Evolutionary conservation across 2,888 invertebrate genomes (phyloP).

Genomic region (Helicoverpa assulta): DNA sequence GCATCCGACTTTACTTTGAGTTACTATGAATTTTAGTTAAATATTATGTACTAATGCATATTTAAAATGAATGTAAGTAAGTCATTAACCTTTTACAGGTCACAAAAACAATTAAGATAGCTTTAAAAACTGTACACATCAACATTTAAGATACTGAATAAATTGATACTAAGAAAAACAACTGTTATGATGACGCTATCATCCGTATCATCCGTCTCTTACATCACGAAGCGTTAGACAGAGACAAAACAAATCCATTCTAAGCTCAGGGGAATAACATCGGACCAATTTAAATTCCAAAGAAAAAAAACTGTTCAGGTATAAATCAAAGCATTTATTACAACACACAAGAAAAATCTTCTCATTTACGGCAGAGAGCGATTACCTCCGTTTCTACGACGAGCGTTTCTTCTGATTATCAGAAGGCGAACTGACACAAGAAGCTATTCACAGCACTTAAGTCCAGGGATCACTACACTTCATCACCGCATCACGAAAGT

Average conservation of each 20-base stretch:
- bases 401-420: slow-evolving; percentile 25
- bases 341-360: slow-evolving; percentile 22
- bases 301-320: slow-evolving; percentile 27
- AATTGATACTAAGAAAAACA: slow-evolving; percentile 34
- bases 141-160: slow-evolving; percentile 8
- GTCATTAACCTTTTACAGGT: not conserved
- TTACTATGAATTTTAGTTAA: too few species aligned
- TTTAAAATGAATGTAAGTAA: too few species aligned
- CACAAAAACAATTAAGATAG: not conserved
- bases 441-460: slow-evolving; percentile 65
- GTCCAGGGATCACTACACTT: slow-evolving; percentile 56
- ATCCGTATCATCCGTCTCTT: slow-evolving; percentile 29
- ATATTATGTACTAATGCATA: too few species aligned
- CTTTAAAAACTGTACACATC: not conserved
- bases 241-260: slow-evolving; percentile 38
- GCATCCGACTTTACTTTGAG: too few species aligned
- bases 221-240: slow-evolving; percentile 27
- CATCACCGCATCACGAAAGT: slow-evolving; percentile 86
- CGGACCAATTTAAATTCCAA: slow-evolving; percentile 33
- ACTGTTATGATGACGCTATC: slow-evolving; percentile 48
- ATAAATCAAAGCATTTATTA: slow-evolving; percentile 49
- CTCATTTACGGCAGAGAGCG: slow-evolving; percentile 29
- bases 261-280: slow-evolving; percentile 62
- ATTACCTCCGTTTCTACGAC: slow-evolving; percentile 24
- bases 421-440: slow-evolving; percentile 39